A percentile compares a stretch with the other conserved stretches of the same genome.
These are phyloP conservation scores for Drosophila micromelanica DNA, from an alignment of 1,140 invertebrate species.

Conservation along the genomic window DNA sequence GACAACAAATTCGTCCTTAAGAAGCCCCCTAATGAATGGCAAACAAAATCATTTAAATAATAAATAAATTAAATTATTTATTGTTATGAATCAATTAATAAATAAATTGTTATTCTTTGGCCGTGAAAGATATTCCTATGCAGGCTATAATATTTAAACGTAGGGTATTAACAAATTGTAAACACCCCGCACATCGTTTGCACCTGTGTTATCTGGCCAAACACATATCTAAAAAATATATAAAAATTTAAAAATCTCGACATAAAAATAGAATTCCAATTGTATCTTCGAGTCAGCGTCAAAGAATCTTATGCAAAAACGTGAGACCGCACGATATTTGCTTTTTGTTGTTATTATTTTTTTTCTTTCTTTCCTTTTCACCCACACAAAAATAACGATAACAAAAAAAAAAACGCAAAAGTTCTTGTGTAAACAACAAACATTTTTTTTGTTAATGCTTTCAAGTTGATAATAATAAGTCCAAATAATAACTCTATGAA, in stretches of 20 bases:
- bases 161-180: constrained; percentile 22
- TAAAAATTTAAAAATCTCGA: constrained; percentile 17
- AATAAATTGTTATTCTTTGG: neutral
- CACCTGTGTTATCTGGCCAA: constrained; percentile 63
- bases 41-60: neutral
- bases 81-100: neutral
- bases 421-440: constrained; percentile 67
- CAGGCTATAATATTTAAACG: too few relatives aligned
- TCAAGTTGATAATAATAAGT: constrained; percentile 16
- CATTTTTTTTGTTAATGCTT: constrained; percentile 51
- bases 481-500: constrained; percentile 30
- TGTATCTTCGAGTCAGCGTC: constrained; percentile 55
- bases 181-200: neutral
- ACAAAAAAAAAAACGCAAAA: neutral
- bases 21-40: constrained; percentile 10
- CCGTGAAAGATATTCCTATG: too few relatives aligned
- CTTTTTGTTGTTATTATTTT: constrained; percentile 24
- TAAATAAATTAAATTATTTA: too few relatives aligned
- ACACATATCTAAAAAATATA: constrained; percentile 24
- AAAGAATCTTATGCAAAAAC: constrained; percentile 77
- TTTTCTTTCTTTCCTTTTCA: constrained; percentile 9
- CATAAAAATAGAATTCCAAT: constrained; percentile 75
- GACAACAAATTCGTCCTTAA: neutral
- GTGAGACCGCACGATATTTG: constrained; percentile 66
- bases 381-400: constrained; percentile 31